Evolutionary conservation across 92 coral and sea anemone genomes (phyloP).

Genomic region (Montipora capitata): DNA sequence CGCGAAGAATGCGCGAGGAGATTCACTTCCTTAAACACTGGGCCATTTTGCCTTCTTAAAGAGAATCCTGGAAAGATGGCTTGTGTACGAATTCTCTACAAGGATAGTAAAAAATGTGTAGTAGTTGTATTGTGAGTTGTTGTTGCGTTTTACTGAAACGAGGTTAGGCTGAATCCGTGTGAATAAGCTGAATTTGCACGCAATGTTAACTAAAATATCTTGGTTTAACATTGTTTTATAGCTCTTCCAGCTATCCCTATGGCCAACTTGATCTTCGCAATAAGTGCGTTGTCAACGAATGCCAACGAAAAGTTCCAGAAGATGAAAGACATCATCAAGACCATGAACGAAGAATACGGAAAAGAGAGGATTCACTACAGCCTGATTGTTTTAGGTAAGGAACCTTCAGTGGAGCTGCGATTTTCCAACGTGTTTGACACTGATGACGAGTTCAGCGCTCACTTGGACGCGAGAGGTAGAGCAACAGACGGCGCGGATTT

Average conservation of each 20-base stretch:
- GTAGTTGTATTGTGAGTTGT: too few species aligned
- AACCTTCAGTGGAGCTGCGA: conserved; percentile 63
- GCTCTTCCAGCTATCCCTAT: conserved; percentile 74
- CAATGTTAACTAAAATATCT: too few species aligned
- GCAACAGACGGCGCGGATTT: conserved; percentile 56
- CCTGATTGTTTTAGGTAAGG: conserved; percentile 60
- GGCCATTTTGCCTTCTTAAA: too few species aligned
- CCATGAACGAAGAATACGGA: conserved; percentile 73
- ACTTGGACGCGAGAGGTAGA: conserved; percentile 32
- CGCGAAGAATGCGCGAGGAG: too few species aligned
- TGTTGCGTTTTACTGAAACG: too few species aligned
- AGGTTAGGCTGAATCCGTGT: too few species aligned
- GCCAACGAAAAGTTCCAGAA: conserved; percentile 63
- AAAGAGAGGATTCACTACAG: conserved; percentile 74
- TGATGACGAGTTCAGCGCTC: conserved; percentile 31
- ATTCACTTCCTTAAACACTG: too few species aligned
- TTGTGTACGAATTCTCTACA: too few species aligned
- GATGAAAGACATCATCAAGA: conserved; percentile 78
- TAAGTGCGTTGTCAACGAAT: conserved; percentile 70
- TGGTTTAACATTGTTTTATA: not conserved
- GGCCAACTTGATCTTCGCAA: conserved; percentile 83
- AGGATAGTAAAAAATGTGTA: too few species aligned
- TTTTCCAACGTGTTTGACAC: conserved; percentile 58
- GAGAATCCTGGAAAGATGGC: too few species aligned
- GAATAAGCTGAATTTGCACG: too few species aligned